These are phyloP conservation scores for Brachyhypopomus gauderio DNA, from an alignment of 2,113 vertebrate genomes.

Conservation along the genomic window DNA sequence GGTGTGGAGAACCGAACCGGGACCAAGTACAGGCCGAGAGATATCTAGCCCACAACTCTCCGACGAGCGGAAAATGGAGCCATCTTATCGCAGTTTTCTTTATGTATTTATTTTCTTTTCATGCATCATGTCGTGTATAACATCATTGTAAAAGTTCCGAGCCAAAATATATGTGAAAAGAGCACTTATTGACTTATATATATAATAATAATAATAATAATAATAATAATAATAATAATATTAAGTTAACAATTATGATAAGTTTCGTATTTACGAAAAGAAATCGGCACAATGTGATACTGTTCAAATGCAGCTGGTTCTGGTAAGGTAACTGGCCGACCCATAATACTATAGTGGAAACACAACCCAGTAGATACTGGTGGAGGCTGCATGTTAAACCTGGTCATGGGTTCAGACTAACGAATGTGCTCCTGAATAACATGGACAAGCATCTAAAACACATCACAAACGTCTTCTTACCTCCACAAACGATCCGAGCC, in stretches of 20 bases:
- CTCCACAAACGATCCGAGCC: conserved; percentile 58
- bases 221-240: too few species aligned
- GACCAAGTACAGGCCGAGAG: too few species aligned
- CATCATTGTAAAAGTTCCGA: neutral
- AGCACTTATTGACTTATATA: too few species aligned
- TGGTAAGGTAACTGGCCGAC: too few species aligned
- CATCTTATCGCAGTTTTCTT: neutral
- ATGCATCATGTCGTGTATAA: neutral
- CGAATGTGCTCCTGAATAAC: neutral
- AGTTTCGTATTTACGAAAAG: neutral
- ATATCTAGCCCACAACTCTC: neutral
- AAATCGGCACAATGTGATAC: neutral
- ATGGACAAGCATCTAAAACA: neutral
- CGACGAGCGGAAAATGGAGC: neutral
- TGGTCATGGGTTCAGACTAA: too few species aligned
- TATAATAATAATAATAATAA: too few species aligned
- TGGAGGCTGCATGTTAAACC: too few species aligned
- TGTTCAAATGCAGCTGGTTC: too few species aligned
- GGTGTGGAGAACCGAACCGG: neutral
- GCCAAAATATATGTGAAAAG: conserved; percentile 4
- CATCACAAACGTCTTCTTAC: conserved; percentile 24
- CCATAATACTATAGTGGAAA: neutral
- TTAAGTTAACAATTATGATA: neutral
- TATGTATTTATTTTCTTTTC: neutral
- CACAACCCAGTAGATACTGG: neutral